Evolutionary conservation across 2,113 vertebrate species (phyloP).

Genomic region (Phycodurus eques): DNA sequence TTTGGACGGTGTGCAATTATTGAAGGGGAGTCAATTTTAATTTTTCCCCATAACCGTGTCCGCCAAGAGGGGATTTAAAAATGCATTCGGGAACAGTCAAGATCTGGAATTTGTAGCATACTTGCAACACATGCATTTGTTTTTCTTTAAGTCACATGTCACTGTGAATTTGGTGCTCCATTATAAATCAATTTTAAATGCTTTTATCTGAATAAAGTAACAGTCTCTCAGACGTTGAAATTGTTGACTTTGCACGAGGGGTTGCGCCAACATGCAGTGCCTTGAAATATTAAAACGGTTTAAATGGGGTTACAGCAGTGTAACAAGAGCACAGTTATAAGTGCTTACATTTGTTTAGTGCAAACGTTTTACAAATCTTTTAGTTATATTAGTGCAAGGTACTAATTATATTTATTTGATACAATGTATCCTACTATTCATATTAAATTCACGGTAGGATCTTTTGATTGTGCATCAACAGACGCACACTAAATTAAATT

Average conservation of each 20-base stretch:
- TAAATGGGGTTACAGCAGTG: constrained; percentile 15
- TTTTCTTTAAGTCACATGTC: constrained; percentile 47
- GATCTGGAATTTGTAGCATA: not conserved
- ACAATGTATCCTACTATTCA: no score
- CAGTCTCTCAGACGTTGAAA: constrained; percentile 17
- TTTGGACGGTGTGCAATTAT: not conserved
- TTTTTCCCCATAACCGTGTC: no score
- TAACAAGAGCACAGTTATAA: not conserved
- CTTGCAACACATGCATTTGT: not conserved
- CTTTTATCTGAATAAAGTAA: constrained; percentile 66
- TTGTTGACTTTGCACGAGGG: constrained; percentile 17
- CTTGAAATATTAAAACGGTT: constrained; percentile 33
- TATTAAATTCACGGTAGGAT: no score
- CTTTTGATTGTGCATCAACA: constrained; percentile 8
- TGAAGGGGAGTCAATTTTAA: not conserved
- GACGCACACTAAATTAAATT: no score
- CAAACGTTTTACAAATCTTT: constrained; percentile 12
- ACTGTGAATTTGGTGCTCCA: constrained; percentile 76
- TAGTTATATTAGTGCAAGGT: not conserved
- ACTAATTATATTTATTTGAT: not conserved
- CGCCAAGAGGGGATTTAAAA: not conserved
- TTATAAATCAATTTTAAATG: constrained; percentile 46
- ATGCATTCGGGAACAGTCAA: not conserved
- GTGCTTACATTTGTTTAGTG: not conserved
- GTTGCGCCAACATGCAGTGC: constrained; percentile 61